Evolutionary conservation across 2,797 vertebrate species (phyloP).

Genomic region (Crenichthys baileyi): DNA sequence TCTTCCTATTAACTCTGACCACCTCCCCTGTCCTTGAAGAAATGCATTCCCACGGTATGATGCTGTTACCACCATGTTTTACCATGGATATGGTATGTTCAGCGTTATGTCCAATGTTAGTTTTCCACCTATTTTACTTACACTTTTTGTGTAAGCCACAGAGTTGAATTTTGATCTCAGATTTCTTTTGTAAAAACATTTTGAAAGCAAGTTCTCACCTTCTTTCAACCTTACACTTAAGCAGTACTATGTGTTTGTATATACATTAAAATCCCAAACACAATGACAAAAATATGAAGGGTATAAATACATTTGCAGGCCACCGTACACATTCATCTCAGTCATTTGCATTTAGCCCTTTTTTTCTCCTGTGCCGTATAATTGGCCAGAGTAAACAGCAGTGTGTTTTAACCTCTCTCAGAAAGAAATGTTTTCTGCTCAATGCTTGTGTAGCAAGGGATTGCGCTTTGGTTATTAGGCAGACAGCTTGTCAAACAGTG

Average conservation of each 20-base stretch:
- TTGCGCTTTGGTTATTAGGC: constrained; percentile 13
- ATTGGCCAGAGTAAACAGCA: not conserved
- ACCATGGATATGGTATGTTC: not conserved
- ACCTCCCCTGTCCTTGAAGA: too few relatives aligned
- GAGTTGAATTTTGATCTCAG: not conserved
- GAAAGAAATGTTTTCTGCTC: not conserved
- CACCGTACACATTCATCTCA: not conserved
- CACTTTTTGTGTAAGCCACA: not conserved
- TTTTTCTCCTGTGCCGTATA: not conserved
- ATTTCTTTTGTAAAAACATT: too few relatives aligned
- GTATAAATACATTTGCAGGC: too few relatives aligned
- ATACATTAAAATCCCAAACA: too few relatives aligned
- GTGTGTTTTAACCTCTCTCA: not conserved
- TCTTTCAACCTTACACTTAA: too few relatives aligned
- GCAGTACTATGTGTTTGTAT: too few relatives aligned
- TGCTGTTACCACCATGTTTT: not conserved
- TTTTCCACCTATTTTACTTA: not conserved
- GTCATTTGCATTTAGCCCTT: not conserved
- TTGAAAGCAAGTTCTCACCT: too few relatives aligned
- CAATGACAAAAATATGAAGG: too few relatives aligned
- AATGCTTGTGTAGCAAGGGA: not conserved
- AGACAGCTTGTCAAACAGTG: constrained; percentile 17
- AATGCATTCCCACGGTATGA: not conserved
- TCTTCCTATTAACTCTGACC: not conserved
- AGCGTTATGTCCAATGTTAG: not conserved